phyloP scores from a whole-genome alignment of 2,888 invertebrate species.

The Melanchra persicariae region DNA sequence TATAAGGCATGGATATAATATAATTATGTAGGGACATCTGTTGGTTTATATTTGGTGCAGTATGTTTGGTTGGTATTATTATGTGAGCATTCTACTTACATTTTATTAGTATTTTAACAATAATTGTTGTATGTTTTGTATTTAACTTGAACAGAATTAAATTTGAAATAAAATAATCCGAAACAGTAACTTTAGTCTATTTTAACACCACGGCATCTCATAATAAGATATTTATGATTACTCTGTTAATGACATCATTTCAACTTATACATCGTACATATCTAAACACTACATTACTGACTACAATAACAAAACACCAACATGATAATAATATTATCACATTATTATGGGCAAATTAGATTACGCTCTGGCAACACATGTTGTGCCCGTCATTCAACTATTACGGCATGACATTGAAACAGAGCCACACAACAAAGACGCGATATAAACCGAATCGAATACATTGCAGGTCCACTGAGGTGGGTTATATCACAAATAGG shows the following conservation, averaged over 20 bases:
- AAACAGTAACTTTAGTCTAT: no score
- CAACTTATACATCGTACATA: no score
- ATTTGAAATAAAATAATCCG: no score
- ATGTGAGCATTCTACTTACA: no score
- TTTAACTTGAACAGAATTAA: no score
- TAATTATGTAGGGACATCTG: not conserved
- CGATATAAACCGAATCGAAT: constrained; percentile 32
- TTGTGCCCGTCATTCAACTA: constrained; percentile 34
- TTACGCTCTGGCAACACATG: constrained; percentile 41
- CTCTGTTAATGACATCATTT: no score
- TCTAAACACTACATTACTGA: not conserved
- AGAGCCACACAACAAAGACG: constrained; percentile 41
- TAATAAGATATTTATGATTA: no score
- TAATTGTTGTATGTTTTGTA: no score
- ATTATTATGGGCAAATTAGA: constrained; percentile 9
- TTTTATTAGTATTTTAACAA: no score
- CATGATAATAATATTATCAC: not conserved
- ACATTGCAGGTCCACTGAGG: constrained; percentile 38
- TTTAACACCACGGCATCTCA: no score
- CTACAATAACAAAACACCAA: not conserved
- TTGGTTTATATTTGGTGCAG: not conserved
- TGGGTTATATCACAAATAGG: constrained; percentile 7
- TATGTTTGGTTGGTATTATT: no score
- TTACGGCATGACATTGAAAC: constrained; percentile 49
- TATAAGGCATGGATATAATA: not conserved